Evolutionary conservation across 1,140 invertebrate species (phyloP).

Genomic region (Triops cancriformis): DNA sequence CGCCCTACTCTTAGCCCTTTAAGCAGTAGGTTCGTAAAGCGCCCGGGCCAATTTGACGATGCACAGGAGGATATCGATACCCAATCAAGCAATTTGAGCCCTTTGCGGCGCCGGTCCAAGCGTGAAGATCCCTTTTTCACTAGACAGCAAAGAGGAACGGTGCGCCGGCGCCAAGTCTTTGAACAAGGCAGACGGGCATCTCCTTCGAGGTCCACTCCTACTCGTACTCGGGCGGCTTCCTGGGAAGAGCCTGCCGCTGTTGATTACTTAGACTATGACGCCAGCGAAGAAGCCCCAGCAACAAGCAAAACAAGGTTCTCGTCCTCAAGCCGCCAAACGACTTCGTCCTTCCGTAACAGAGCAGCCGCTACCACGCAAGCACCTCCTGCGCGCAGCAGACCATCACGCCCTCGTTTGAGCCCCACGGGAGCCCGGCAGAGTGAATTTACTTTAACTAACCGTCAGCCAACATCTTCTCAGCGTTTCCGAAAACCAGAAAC

Average conservation of each 20-base stretch:
- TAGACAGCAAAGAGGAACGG: neutral
- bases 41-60: neutral
- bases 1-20: constrained; percentile 9
- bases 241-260: neutral
- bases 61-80: neutral
- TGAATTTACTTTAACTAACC: constrained; percentile 19
- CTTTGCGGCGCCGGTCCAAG: neutral
- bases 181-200: neutral
- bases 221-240: neutral
- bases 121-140: neutral
- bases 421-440: constrained; percentile 8
- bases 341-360: neutral
- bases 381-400: neutral
- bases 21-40: neutral
- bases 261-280: constrained; percentile 19
- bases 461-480: neutral
- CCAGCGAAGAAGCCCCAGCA: constrained; percentile 6
- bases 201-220: neutral
- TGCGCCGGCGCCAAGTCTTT: neutral
- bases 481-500: constrained; percentile 15
- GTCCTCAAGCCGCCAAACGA: constrained; percentile 13
- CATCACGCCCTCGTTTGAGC: neutral
- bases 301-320: neutral
- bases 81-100: neutral
- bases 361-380: neutral